phyloP scores from a whole-genome alignment of 2,113 vertebrate species.

The Laticauda colubrina region DNA sequence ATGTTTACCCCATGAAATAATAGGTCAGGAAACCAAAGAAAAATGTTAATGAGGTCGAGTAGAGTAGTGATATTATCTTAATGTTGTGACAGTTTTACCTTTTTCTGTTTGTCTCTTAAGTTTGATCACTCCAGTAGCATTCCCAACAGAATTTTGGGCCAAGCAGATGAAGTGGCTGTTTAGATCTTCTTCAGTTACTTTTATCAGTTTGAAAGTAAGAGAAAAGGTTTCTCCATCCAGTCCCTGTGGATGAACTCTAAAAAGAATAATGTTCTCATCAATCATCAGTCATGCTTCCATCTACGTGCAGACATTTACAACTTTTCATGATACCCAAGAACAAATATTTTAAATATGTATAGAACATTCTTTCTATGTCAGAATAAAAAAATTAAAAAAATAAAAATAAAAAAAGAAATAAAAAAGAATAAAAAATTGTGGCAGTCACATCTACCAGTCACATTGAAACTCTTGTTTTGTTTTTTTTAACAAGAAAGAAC shows the following conservation, averaged over 20 bases:
- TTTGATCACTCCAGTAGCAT: slow-evolving; percentile 60
- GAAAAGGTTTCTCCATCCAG: slow-evolving; percentile 40
- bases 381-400: not conserved
- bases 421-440: not conserved
- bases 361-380: too few species aligned
- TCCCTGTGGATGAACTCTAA: slow-evolving; percentile 9
- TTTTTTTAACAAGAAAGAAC: not conserved
- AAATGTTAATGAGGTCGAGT: not conserved
- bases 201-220: slow-evolving; percentile 51
- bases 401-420: too few species aligned
- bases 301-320: not conserved
- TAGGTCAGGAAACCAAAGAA: not conserved
- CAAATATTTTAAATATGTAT: not conserved
- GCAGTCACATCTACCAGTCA: not conserved
- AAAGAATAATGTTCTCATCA: not conserved
- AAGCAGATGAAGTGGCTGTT: slow-evolving; percentile 73
- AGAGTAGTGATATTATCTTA: not conserved
- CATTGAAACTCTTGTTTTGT: not conserved
- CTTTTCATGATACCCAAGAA: too few species aligned
- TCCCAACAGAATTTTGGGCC: slow-evolving; percentile 78
- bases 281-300: not conserved
- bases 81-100: slow-evolving; percentile 11
- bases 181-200: slow-evolving; percentile 73
- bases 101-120: slow-evolving; percentile 64
- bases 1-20: not conserved